phyloP scores from a whole-genome alignment of 2,113 vertebrate species.

The Gallinago undulata region DNA sequence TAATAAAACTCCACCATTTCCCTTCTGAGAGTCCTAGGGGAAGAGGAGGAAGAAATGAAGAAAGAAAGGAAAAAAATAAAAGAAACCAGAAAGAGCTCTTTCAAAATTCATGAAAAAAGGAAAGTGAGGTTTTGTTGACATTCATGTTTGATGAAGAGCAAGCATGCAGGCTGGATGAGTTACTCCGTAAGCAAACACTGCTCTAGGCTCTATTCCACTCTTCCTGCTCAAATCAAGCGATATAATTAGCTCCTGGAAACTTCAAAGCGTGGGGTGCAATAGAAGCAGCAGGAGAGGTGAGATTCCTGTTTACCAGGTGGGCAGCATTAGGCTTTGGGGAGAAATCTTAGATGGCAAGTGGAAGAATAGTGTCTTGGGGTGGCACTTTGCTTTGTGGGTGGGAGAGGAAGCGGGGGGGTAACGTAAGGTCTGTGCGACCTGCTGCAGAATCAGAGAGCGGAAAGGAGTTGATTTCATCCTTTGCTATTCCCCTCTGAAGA shows the following conservation, averaged over 20 bases:
- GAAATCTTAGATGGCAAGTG: not conserved
- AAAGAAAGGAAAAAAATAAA: not conserved
- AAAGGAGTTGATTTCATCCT: constrained; percentile 46
- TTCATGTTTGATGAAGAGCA: constrained; percentile 73
- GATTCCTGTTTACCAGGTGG: not conserved
- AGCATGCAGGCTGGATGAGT: not conserved
- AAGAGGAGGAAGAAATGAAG: not conserved
- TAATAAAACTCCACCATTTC: not conserved
- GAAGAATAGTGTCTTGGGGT: not conserved
- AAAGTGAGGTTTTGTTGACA: constrained; percentile 70
- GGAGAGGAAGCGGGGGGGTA: not conserved
- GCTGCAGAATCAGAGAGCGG: not conserved
- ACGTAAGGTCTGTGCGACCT: not conserved
- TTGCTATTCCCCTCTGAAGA: not conserved
- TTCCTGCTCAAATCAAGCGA: constrained; percentile 1
- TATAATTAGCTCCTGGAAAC: constrained; percentile 21
- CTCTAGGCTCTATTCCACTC: not conserved
- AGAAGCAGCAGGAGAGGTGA: not conserved
- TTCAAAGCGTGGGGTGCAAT: not conserved
- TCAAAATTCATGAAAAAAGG: constrained; percentile 67
- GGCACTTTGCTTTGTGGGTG: not conserved
- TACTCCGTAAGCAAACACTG: constrained; percentile 49
- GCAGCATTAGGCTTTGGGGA: not conserved
- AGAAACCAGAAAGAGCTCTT: constrained; percentile 32
- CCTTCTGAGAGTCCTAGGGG: not conserved